A percentile compares a stretch with the other conserved stretches of the same genome.
Evolutionary conservation across 2,888 invertebrate species (phyloP).

Genomic region (Scaptomyza reducta): DNA sequence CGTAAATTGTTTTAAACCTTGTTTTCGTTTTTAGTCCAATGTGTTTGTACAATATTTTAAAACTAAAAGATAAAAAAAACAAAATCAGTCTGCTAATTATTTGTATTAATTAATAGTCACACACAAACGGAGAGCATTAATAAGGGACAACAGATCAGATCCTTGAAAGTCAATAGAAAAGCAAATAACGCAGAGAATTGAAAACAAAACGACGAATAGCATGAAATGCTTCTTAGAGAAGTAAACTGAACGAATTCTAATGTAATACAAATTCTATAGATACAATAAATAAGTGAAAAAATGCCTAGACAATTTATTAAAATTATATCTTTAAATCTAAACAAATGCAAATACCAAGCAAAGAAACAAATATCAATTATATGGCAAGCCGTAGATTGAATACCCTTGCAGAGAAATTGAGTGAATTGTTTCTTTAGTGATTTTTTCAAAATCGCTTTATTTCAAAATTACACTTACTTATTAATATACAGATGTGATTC

Average conservation of each 20-base stretch:
- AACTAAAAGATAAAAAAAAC: conserved; percentile 12
- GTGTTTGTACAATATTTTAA: conserved; percentile 67
- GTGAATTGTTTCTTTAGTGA: background rate
- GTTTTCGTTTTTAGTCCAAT: conserved; percentile 75
- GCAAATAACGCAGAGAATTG: conserved; percentile 70
- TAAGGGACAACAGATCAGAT: conserved; percentile 17
- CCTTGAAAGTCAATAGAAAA: conserved; percentile 55
- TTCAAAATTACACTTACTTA: background rate
- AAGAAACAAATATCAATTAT: conserved; percentile 14
- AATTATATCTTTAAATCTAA: conserved; percentile 30
- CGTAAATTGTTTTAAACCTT: conserved; percentile 69
- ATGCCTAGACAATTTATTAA: conserved; percentile 71
- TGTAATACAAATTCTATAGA: conserved; percentile 60
- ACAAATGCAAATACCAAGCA: conserved; percentile 19
- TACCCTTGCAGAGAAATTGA: conserved; percentile 28
- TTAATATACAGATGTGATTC: conserved; percentile 15
- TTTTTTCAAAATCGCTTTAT: conserved; percentile 11
- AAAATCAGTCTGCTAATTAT: conserved; percentile 41
- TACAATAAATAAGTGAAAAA: conserved; percentile 67
- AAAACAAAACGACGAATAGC: conserved; percentile 75
- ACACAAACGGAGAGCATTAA: conserved; percentile 26
- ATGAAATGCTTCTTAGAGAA: conserved; percentile 73
- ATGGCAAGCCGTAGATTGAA: conserved; percentile 39
- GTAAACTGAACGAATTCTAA: conserved; percentile 58
- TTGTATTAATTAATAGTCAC: conserved; percentile 50